Evolutionary conservation across 2,797 vertebrate genomes (phyloP), one percentile per base, ranked within the genome.

Genomic region (Lutjanus argentimaculatus): DNA sequence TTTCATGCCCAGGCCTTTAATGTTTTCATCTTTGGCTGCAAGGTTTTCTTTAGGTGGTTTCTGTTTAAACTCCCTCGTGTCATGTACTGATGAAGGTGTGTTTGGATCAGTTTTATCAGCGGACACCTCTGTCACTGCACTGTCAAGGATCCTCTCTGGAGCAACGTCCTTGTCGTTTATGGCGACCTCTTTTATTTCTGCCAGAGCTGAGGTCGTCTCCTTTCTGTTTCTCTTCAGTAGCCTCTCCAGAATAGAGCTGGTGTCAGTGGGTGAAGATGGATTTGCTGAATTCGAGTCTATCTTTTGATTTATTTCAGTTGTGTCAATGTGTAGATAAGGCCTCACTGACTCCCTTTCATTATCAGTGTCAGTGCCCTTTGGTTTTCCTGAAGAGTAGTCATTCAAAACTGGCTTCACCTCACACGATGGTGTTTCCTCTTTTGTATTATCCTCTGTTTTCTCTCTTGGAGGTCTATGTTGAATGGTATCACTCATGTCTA

Each of bases 171-270:
- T 77, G 14, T 66, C n/a, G 0, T 45, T 72, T 11, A 13, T 30
- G 22, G 83, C n/a, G 45, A 81, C 58, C 12, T 93, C 89, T 79
- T 83, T 83, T 30, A 80, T 82, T 53, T 85, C 74, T 30, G 85
- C 85, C 21, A 77, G 67, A 61, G 56, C 56, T 8, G 88, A 70
- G 7, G 51, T 82, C 2, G 72, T 66, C 49, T 91, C 92, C 17
- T 77, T 91, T 85, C 49, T 90, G 22, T 90, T 92, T 89, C 92
- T 93, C 83, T 75, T 93, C 59, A 95, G 82, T 4, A 95, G 86
- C 83, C 86, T 95, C 85, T 94, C 91, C 81, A 95, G 70, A 88
- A 95, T 95, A 59, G 90, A 94, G 51, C 91, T 88, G 36, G 92
- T 87, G 64, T 93, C 91, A n/a, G 1, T 9, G 12, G 82, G 21